phyloP scores from a whole-genome alignment of 2,113 vertebrate species.

The Pithys albifrons region DNA sequence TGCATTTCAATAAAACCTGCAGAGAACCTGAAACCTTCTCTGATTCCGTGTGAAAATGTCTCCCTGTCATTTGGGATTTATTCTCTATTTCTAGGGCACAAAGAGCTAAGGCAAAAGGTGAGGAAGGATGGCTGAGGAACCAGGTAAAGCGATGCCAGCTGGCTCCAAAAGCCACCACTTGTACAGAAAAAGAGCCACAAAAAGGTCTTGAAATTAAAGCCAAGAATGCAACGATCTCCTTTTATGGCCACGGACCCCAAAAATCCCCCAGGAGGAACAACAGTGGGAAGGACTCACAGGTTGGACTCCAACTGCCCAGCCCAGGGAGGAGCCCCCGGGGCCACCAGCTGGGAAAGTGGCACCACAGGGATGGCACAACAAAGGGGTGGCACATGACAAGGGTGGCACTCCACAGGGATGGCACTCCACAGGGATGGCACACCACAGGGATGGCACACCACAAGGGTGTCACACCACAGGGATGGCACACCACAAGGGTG shows the following conservation, averaged over 20 bases:
- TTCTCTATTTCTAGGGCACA: neutral
- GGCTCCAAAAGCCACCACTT: neutral
- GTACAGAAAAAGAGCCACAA: neutral
- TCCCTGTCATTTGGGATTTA: neutral
- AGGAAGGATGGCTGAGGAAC: neutral
- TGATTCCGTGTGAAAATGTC: neutral
- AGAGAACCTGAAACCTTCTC: neutral
- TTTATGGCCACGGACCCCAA: neutral
- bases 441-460: no score
- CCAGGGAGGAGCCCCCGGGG: rapidly evolving
- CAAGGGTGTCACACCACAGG: no score
- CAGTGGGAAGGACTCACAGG: neutral
- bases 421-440: no score
- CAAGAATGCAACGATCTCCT: neutral
- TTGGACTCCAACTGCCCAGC: neutral
- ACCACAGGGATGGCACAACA: neutral
- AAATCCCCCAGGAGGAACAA: neutral
- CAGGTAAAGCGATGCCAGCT: neutral
- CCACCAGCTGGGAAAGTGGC: neutral
- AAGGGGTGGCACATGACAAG: no score
- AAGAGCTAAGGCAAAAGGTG: slow-evolving; percentile 45
- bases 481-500: no score
- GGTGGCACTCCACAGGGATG: no score
- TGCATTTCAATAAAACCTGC: rapidly evolving
- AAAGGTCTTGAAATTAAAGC: neutral